phyloP scores from a whole-genome alignment of 2,888 invertebrate genomes.

The Frankliniella fusca region DNA sequence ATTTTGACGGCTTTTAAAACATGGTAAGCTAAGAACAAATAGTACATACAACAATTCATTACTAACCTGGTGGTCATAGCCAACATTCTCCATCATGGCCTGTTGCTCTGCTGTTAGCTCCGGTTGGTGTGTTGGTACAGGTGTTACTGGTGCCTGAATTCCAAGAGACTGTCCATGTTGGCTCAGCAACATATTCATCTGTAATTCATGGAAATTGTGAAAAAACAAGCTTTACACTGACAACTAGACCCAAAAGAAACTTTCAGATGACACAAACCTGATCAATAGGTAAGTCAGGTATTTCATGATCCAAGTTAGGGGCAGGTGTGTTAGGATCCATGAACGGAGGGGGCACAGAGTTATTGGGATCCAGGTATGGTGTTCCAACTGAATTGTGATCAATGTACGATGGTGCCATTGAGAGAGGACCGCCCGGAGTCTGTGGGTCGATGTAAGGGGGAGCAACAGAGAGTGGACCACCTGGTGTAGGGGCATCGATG shows the following conservation, averaged over 20 bases:
- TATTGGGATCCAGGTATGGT: neutral
- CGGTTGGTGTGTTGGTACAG: neutral
- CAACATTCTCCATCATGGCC: conserved; percentile 15
- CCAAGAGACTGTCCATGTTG: neutral
- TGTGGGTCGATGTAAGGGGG: conserved; percentile 16
- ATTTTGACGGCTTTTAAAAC: no score
- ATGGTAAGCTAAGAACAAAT: no score
- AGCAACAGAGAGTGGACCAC: conserved; percentile 33
- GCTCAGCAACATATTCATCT: neutral
- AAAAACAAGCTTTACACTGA: neutral
- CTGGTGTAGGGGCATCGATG: neutral
- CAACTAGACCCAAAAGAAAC: neutral
- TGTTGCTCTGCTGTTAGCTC: conserved; percentile 31
- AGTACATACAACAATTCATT: neutral
- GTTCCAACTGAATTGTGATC: neutral
- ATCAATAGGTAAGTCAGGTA: neutral
- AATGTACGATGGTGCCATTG: neutral
- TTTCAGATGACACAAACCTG: neutral
- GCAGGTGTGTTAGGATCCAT: conserved; percentile 3
- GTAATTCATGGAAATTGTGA: neutral
- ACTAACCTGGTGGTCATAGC: conserved; percentile 13
- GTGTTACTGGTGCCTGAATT: neutral
- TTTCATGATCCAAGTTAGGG: neutral
- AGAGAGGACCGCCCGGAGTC: neutral
- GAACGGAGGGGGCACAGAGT: neutral